Base-by-base conservation (phyloP, 2,113 vertebrate genomes). In the Nannospalax galili region DNA sequence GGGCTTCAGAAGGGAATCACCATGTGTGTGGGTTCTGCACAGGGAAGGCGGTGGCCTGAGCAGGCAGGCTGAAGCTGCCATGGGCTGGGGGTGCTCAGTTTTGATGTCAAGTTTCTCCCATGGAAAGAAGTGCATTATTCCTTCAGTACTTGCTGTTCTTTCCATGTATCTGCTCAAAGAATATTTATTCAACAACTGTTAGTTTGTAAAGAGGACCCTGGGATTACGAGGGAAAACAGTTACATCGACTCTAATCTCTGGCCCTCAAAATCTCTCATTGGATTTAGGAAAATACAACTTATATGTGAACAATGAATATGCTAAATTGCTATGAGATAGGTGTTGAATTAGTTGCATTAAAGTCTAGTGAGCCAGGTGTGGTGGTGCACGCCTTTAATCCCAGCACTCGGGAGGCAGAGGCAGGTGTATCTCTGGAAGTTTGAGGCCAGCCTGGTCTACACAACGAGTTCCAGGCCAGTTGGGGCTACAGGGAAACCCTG, bases 101-200 rank as follows among this genome's bases (percentile, higher is more conserved):
- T 94, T n/a, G 35, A 30, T 82, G 28, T 75, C 69, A 42, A 70
- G 20, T 48, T 93, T 94, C n/a, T 74, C 90, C 73, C 56, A 79
- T 73, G 48, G 35, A 89, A 95, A 80, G 42, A 93, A 90, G 2
- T 26, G 48, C 5, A 74, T 75, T 91, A 11, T 72, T 88, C 6
- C 35, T 93, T 93, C 35, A 37, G 60, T 88, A 22, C 72, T 56
- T 96, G 22, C 17, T 30, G 56, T 87, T 92, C 32, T 24, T 90
- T 84, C 5, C 35, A 64, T 74, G 90, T 92, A 95, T 73, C 79
- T n/a, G 73, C 86, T 64, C 14, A 80, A 48, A 3, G 81, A 22
- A 88, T 85, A 93, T 92, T 96, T 95, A 77, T 64, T 48, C 45
- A 80, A 20, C 56, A 95, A 72, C 35, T 84, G 24, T 52, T 92